Evolutionary conservation across 2,113 vertebrate genomes (phyloP).

Genomic region (Bagarius yarrelli): DNA sequence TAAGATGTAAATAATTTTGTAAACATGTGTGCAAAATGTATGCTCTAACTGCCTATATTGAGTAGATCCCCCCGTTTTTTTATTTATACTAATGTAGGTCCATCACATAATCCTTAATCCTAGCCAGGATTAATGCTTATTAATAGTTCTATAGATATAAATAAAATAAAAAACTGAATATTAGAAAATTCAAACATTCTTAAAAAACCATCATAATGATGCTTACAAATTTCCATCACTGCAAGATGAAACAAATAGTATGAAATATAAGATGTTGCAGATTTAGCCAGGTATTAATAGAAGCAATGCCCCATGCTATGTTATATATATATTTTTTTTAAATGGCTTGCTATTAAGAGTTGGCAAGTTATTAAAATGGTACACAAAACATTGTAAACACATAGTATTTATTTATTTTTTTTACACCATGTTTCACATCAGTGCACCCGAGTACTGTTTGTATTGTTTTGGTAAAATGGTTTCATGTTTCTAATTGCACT

Average conservation of each 20-base stretch:
- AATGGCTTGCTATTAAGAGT: conserved; percentile 5
- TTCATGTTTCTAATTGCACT: background rate
- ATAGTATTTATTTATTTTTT: background rate
- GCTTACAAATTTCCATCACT: no score
- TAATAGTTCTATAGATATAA: no score
- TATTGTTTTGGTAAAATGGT: background rate
- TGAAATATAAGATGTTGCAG: background rate
- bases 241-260: no score
- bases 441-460: background rate
- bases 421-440: background rate
- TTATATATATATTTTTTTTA: background rate
- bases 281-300: background rate
- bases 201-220: no score
- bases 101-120: no score
- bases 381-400: background rate
- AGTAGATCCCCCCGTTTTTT: no score
- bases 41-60: no score
- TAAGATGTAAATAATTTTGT: background rate
- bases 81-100: no score
- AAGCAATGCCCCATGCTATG: background rate
- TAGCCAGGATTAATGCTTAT: no score
- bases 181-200: no score
- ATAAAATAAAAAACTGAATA: no score
- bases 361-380: background rate
- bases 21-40: background rate